Percentiles rank a stretch among this genome's conserved stretches.
These are phyloP conservation scores for Ypsolopha scabrella DNA, from an alignment of 2,888 invertebrate species.

Conservation along the genomic window DNA sequence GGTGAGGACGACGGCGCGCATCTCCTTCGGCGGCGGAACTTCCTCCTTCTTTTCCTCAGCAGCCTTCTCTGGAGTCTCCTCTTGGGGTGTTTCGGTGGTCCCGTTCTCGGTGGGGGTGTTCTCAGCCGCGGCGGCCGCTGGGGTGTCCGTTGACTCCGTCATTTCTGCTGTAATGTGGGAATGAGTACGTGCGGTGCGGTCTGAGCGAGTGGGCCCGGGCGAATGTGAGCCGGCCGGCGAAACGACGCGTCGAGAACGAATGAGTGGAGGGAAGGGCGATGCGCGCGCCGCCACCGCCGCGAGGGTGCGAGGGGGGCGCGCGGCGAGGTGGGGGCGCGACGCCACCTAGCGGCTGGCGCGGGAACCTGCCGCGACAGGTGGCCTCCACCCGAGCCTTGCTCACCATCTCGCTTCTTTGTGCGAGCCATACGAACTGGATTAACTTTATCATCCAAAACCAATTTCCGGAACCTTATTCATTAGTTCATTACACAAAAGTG, in stretches of 20 bases:
- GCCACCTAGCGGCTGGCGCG: conserved; percentile 20
- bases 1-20: conserved; percentile 86
- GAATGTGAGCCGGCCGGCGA: conserved; percentile 50
- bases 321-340: conserved; percentile 18
- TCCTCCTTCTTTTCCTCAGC: conserved; percentile 68
- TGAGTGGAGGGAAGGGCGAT: conserved; percentile 59
- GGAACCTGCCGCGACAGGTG: conserved; percentile 43
- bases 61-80: conserved; percentile 64
- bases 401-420: conserved; percentile 22
- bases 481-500: no score
- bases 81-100: conserved; percentile 56
- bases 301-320: conserved; percentile 23
- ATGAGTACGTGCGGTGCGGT: conserved; percentile 33
- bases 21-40: conserved; percentile 78
- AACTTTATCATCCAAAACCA: conserved; percentile 38
- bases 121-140: conserved; percentile 64
- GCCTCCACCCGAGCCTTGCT: conserved; percentile 31
- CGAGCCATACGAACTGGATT: conserved; percentile 44
- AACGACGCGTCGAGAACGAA: conserved; percentile 66
- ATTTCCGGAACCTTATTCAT: conserved; percentile 35
- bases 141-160: conserved; percentile 66
- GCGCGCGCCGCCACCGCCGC: conserved; percentile 47
- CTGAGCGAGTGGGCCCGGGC: conserved; percentile 46
- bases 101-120: conserved; percentile 70
- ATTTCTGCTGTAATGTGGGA: conserved; percentile 34